phyloP scores from a whole-genome alignment of 2,888 invertebrate species.

The Perithous albicinctus region DNA sequence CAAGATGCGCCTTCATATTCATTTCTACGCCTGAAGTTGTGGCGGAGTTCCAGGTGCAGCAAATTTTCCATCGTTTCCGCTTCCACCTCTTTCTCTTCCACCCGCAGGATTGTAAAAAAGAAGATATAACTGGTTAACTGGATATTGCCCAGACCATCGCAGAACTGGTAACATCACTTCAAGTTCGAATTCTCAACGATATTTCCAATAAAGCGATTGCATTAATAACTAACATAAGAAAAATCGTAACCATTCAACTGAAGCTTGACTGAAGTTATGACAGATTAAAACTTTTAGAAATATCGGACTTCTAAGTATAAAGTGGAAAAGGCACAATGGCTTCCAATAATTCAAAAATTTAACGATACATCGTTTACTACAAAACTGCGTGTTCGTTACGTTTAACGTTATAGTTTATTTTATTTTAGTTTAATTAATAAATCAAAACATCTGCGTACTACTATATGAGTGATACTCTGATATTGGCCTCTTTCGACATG shows the following conservation, averaged over 20 bases:
- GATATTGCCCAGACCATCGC: conserved; percentile 31
- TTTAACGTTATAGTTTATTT: too few relatives aligned
- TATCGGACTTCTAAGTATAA: not conserved
- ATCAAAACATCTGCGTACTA: too few relatives aligned
- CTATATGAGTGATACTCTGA: too few relatives aligned
- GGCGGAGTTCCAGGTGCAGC: conserved; percentile 55
- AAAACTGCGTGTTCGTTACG: too few relatives aligned
- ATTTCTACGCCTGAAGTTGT: conserved; percentile 47
- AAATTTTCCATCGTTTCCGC: conserved; percentile 41
- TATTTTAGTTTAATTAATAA: too few relatives aligned
- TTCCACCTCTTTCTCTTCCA: not conserved
- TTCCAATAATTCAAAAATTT: not conserved
- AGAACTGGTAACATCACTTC: not conserved
- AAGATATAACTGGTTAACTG: conserved; percentile 59
- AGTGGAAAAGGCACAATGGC: not conserved
- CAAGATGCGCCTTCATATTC: conserved; percentile 61
- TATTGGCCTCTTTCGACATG: too few relatives aligned
- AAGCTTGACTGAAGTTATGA: not conserved
- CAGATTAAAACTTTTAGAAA: not conserved
- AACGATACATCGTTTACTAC: not conserved
- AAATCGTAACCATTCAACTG: not conserved
- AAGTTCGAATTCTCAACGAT: conserved; percentile 48
- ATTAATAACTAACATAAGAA: conserved; percentile 40
- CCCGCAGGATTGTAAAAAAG: conserved; percentile 22
- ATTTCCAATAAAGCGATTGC: conserved; percentile 47